These are phyloP conservation scores for Pituophis catenifer DNA, from an alignment of 2,113 vertebrate genomes.

Conservation along the genomic window DNA sequence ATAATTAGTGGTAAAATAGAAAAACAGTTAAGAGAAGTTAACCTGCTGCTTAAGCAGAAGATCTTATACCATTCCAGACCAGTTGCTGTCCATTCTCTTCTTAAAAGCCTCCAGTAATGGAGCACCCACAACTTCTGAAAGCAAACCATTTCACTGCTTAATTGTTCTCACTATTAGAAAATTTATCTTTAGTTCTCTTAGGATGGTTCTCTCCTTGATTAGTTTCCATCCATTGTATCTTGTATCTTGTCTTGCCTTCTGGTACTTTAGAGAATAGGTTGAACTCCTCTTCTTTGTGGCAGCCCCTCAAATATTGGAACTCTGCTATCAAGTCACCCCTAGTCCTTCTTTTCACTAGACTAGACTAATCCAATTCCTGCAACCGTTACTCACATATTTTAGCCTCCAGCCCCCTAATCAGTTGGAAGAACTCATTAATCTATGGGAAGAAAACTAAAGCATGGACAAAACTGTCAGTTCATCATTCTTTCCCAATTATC, in stretches of 20 bases:
- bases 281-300: background rate
- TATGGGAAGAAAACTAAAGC: background rate
- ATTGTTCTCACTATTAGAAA: background rate
- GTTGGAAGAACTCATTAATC: background rate
- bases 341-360: background rate
- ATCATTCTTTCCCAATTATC: background rate
- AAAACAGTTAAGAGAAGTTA: background rate
- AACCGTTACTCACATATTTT: background rate
- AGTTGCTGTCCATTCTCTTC: background rate
- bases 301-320: background rate
- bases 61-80: background rate
- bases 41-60: background rate
- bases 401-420: background rate
- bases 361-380: background rate
- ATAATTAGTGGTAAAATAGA: background rate
- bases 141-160: background rate
- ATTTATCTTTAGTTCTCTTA: background rate
- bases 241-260: background rate
- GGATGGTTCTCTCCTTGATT: background rate
- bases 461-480: background rate
- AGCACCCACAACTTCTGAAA: background rate
- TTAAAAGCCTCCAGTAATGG: background rate
- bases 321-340: background rate
- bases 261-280: background rate
- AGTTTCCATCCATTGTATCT: background rate